Percentiles rank a stretch among this genome's conserved stretches.
These are phyloP conservation scores for Liposcelis brunnea DNA, from an alignment of 2,888 invertebrate genomes.

Conservation along the genomic window DNA sequence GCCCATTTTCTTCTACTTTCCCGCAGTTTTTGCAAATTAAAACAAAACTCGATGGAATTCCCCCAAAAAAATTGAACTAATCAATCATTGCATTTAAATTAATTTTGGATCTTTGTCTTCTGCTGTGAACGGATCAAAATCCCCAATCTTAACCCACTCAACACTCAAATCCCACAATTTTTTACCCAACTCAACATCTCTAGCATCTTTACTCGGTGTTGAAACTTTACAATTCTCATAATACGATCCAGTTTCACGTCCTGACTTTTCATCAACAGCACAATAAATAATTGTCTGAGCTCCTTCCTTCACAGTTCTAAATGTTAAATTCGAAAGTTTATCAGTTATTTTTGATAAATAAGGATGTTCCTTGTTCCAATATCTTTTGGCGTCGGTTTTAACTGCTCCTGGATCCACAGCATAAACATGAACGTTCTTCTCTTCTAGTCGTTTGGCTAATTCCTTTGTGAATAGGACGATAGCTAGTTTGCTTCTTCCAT, in stretches of 20 bases:
- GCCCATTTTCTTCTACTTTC: no score
- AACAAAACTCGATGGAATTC: no score
- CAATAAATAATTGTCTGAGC: constrained; percentile 63
- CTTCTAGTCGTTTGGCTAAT: constrained; percentile 19
- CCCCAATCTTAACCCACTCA: constrained; percentile 21
- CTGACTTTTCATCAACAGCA: constrained; percentile 42
- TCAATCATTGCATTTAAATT: no score
- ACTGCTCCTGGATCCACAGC: constrained; percentile 57
- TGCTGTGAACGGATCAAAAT: neutral
- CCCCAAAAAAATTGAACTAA: neutral
- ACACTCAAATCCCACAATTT: constrained; percentile 45
- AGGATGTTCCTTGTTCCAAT: constrained; percentile 34
- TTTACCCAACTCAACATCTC: constrained; percentile 33
- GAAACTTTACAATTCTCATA: constrained; percentile 19
- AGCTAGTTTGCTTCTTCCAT: constrained; percentile 23
- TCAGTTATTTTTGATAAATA: constrained; percentile 30
- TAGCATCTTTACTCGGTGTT: constrained; percentile 24
- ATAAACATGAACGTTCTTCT: constrained; percentile 42
- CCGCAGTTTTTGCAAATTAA: no score
- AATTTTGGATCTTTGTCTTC: neutral
- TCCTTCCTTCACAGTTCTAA: constrained; percentile 43
- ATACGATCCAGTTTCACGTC: constrained; percentile 19
- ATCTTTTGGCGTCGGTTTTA: constrained; percentile 54
- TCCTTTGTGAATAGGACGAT: constrained; percentile 23
- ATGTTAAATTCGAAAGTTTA: constrained; percentile 17